Conservation (phyloP, 2,113 vertebrate species). For the Saccopteryx leptura region DNA sequence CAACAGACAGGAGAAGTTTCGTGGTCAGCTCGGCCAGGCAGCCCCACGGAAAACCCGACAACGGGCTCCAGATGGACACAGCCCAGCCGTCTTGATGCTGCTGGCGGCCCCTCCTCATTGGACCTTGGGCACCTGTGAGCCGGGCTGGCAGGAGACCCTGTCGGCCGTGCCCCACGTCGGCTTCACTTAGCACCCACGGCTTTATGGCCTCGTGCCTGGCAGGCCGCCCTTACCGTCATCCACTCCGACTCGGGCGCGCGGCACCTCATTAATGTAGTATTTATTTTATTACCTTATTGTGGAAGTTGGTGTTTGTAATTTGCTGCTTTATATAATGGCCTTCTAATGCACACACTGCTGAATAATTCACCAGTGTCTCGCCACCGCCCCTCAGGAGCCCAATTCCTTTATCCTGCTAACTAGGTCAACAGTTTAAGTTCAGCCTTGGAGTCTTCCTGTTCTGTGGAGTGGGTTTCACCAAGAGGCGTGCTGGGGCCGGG, state of each 20-base stretch:
- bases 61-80: fast-evolving
- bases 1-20: fast-evolving
- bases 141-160: slow-evolving; percentile 74
- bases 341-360: slow-evolving; percentile 86
- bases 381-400: slow-evolving; percentile 75
- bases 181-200: slow-evolving; percentile 79
- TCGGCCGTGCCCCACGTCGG: slow-evolving; percentile 13
- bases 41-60: fast-evolving
- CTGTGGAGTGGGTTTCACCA: fast-evolving
- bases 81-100: fast-evolving
- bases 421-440: not conserved
- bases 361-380: slow-evolving; percentile 87
- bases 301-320: slow-evolving; percentile 85
- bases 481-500: fast-evolving
- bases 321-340: slow-evolving; percentile 86
- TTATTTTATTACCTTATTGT: slow-evolving; percentile 88
- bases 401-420: slow-evolving; percentile 71
- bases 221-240: not conserved
- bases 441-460: fast-evolving
- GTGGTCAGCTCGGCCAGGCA: fast-evolving
- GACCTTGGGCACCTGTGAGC: slow-evolving; percentile 66
- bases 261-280: slow-evolving; percentile 88
- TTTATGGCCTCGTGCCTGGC: slow-evolving; percentile 70
- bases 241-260: slow-evolving; percentile 69
- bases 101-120: slow-evolving; percentile 39